Conservation (phyloP, 2,888 invertebrate genomes). For the Drosophila atripex region DNA sequence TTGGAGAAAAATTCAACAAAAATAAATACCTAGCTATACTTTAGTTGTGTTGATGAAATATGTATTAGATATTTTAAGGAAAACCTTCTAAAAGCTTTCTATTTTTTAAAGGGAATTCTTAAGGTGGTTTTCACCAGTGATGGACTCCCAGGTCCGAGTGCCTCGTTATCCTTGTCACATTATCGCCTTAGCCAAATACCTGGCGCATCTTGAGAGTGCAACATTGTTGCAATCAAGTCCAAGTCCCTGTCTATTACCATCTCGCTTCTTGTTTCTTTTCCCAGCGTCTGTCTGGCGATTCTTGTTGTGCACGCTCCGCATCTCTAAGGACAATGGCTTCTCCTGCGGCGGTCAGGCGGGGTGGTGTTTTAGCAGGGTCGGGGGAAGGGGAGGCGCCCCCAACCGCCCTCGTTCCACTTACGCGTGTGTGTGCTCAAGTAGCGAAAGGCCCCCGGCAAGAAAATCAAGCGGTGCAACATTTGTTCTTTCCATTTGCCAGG, state of each 20-base stretch:
- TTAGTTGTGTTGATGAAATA: background rate
- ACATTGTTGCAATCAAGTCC: constrained; percentile 71
- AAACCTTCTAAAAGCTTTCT: background rate
- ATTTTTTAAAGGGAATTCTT: constrained; percentile 3
- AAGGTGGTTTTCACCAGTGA: constrained; percentile 10
- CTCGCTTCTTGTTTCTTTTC: constrained; percentile 4
- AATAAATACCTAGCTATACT: background rate
- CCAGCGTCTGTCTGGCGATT: constrained; percentile 39
- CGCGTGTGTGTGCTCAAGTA: constrained; percentile 68
- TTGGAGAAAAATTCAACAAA: background rate
- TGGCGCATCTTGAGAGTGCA: constrained; percentile 70
- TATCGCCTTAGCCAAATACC: constrained; percentile 75
- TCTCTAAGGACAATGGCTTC: constrained; percentile 22
- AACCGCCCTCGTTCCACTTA: constrained; percentile 41
- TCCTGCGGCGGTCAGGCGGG: constrained; percentile 53
- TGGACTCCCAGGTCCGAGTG: constrained; percentile 27
- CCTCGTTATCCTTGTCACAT: constrained; percentile 80
- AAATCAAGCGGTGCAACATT: constrained; percentile 54
- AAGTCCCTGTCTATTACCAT: constrained; percentile 45
- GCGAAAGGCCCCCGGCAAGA: constrained; percentile 72
- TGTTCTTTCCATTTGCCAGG: constrained; percentile 16
- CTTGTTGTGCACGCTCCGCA: constrained; percentile 71
- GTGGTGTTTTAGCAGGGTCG: background rate
- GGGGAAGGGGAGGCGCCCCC: constrained; percentile 1
- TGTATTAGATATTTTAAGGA: background rate